Evolutionary conservation across 2,113 vertebrate genomes (phyloP).

Genomic region (Atractosteus spatula): DNA sequence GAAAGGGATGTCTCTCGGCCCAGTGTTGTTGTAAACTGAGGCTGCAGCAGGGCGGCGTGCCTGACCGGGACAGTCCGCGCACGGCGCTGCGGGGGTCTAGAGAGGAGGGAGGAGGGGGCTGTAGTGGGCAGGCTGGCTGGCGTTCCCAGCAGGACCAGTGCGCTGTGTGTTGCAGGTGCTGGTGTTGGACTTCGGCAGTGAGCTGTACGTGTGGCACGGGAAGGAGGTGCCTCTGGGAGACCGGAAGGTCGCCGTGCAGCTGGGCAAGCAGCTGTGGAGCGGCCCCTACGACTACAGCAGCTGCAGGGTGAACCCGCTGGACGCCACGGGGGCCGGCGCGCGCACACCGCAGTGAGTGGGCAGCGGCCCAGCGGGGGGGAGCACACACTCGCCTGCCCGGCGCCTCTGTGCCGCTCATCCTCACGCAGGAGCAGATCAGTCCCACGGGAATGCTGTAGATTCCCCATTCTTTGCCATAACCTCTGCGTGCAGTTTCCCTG

Average conservation of each 20-base stretch:
- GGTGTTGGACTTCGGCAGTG: conserved; percentile 73
- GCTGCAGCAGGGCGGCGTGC: not conserved
- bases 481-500: no score
- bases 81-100: no score
- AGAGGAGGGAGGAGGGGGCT: no score
- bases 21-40: not conserved
- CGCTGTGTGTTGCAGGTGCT: conserved; percentile 49
- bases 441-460: no score
- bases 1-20: no score
- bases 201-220: conserved; percentile 74
- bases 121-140: no score
- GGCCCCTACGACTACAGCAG: conserved; percentile 71
- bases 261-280: conserved; percentile 68
- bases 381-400: no score
- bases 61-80: no score
- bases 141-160: not conserved
- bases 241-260: conserved; percentile 57
- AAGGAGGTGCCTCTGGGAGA: conserved; percentile 51
- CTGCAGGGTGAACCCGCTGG: conserved; percentile 69
- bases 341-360: conserved; percentile 57
- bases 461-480: no score
- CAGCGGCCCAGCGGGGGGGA: not conserved
- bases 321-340: conserved; percentile 49
- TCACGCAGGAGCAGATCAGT: no score
- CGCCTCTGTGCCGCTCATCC: no score